A percentile compares a stretch with the other conserved stretches of the same genome.
Conservation (phyloP, 2,888 invertebrate genomes). For the Drosophila fungiperda region DNA sequence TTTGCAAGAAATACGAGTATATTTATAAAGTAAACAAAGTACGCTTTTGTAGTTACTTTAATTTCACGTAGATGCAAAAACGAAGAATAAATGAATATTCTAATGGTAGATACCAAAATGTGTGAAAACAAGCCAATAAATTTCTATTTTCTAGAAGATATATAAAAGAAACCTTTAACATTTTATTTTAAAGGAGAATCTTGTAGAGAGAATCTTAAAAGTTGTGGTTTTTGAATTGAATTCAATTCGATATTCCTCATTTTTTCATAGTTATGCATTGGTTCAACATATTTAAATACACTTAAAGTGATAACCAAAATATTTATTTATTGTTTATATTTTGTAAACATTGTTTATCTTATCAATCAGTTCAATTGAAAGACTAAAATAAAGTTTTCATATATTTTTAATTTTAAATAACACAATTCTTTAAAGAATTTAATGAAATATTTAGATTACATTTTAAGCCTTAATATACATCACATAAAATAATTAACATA, state of each 20-base stretch:
- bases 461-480: too few relatives aligned
- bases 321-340: background rate
- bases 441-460: too few relatives aligned
- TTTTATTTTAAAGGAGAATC: too few relatives aligned
- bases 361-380: background rate
- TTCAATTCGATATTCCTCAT: too few relatives aligned
- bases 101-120: background rate
- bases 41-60: slow-evolving; percentile 5
- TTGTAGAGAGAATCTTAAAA: too few relatives aligned
- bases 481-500: background rate
- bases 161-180: background rate
- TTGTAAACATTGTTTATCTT: background rate
- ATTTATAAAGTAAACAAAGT: background rate
- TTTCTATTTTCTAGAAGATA: background rate
- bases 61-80: background rate
- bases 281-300: too few relatives aligned
- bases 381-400: background rate
- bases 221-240: too few relatives aligned
- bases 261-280: too few relatives aligned
- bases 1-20: slow-evolving; percentile 1
- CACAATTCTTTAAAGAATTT: background rate
- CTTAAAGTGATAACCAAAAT: background rate
- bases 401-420: background rate
- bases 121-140: background rate
- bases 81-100: background rate